These are phyloP conservation scores for Stichopus chloronotus DNA, from an alignment of 35 echinoderm and acorn worm genomes.

Conservation along the genomic window DNA sequence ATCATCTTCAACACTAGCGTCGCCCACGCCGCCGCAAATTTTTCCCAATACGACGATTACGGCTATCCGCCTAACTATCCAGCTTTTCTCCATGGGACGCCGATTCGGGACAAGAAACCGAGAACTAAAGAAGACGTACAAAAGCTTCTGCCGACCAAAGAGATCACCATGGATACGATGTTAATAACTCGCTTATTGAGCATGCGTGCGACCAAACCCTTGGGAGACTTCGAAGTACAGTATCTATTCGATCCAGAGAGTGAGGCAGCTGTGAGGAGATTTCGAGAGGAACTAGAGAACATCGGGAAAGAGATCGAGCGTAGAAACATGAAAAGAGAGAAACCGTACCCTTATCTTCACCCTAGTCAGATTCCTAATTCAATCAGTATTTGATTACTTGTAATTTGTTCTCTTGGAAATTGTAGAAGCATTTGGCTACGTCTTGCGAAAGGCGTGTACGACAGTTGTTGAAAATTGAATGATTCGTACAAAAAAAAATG, in stretches of 20 bases:
- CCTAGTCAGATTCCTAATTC: conserved; percentile 81
- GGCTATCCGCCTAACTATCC: conserved; percentile 93
- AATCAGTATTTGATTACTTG: conserved; percentile 72
- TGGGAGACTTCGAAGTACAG: conserved; percentile 80
- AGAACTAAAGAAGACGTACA: conserved; percentile 61
- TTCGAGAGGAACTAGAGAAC: conserved; percentile 55
- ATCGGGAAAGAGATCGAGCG: conserved; percentile 73
- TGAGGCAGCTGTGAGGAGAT: conserved; percentile 58
- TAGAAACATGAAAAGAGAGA: conserved; percentile 58
- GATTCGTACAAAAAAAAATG: too few relatives aligned
- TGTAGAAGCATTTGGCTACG: too few relatives aligned
- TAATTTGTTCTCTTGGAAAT: too few relatives aligned
- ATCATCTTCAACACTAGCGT: conserved; percentile 87
- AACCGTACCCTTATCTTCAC: conserved; percentile 76
- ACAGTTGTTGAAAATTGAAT: too few relatives aligned
- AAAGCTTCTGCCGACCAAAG: conserved; percentile 63
- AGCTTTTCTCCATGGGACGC: conserved; percentile 59
- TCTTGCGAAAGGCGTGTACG: too few relatives aligned
- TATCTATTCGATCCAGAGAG: conserved; percentile 69
- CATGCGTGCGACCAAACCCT: conserved; percentile 68
- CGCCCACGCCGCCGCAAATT: conserved; percentile 78
- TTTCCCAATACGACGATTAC: conserved; percentile 92
- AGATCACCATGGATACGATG: conserved; percentile 70
- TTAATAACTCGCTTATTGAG: conserved; percentile 78
- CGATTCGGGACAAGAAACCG: conserved; percentile 50